These are phyloP conservation scores for Atta colombica DNA, from an alignment of 1,140 invertebrate genomes.

Conservation along the genomic window DNA sequence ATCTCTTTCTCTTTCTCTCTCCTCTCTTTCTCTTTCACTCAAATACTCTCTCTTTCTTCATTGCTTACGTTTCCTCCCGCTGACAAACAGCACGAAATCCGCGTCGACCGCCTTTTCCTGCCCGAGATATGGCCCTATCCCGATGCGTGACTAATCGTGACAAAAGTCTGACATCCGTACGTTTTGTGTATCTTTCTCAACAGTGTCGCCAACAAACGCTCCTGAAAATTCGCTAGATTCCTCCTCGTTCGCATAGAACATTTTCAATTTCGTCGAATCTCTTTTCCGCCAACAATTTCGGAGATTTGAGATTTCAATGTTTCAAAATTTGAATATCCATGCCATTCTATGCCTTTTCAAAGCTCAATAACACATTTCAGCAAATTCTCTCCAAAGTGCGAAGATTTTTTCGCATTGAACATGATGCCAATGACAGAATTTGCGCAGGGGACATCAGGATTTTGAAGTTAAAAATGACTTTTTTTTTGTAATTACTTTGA, in stretches of 20 bases:
- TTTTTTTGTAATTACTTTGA: no score
- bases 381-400: no score
- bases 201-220: background rate
- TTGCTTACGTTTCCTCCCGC: constrained; percentile 25
- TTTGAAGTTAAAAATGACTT: no score
- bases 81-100: constrained; percentile 41
- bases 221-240: background rate
- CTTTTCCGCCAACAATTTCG: background rate
- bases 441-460: no score
- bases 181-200: constrained; percentile 39
- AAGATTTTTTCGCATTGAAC: no score
- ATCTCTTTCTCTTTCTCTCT: background rate
- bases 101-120: constrained; percentile 42
- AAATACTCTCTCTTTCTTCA: background rate
- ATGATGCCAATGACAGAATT: no score
- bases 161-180: constrained; percentile 33
- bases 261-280: background rate
- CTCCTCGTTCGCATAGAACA: background rate
- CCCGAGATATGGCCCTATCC: constrained; percentile 26
- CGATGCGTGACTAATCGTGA: constrained; percentile 58
- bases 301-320: background rate
- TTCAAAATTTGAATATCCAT: background rate
- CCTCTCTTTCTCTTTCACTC: background rate
- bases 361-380: background rate
- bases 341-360: background rate